Conservation (phyloP, 2,113 vertebrate genomes). For the Symphodus melops region DNA sequence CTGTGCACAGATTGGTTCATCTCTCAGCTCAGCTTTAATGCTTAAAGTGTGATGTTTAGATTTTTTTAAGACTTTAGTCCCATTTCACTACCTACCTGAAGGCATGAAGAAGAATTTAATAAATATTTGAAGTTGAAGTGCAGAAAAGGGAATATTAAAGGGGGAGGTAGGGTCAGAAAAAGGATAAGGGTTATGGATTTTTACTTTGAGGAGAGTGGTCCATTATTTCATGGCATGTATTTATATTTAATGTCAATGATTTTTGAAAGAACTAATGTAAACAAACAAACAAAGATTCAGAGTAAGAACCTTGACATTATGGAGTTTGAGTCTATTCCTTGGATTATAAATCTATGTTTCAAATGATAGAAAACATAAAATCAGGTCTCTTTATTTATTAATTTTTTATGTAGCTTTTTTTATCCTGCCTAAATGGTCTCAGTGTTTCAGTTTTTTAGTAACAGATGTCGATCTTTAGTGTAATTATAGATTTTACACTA, state of each 20-base stretch:
- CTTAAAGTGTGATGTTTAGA: constrained; percentile 12
- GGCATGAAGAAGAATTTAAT: not conserved
- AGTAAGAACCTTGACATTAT: not conserved
- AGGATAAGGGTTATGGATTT: not conserved
- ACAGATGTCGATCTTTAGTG: too few relatives aligned
- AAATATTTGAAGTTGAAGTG: constrained; percentile 1
- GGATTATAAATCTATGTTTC: not conserved
- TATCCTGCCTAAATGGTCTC: too few relatives aligned
- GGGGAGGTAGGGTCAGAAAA: not conserved
- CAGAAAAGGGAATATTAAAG: not conserved
- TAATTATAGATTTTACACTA: too few relatives aligned
- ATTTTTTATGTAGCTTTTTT: not conserved
- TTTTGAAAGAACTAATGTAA: not conserved
- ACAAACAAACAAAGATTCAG: not conserved
- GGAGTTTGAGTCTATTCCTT: not conserved
- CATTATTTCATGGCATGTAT: not conserved
- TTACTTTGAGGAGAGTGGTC: not conserved
- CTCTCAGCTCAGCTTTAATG: constrained; percentile 20
- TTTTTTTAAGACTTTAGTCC: constrained; percentile 7
- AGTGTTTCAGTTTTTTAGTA: too few relatives aligned
- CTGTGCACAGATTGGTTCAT: constrained; percentile 16
- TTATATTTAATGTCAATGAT: not conserved
- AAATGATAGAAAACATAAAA: not conserved
- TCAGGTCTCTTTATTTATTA: not conserved
- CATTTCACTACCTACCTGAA: not conserved